phyloP scores from a whole-genome alignment of 2,797 vertebrate genomes.

The Eurystomus glaucurus region DNA sequence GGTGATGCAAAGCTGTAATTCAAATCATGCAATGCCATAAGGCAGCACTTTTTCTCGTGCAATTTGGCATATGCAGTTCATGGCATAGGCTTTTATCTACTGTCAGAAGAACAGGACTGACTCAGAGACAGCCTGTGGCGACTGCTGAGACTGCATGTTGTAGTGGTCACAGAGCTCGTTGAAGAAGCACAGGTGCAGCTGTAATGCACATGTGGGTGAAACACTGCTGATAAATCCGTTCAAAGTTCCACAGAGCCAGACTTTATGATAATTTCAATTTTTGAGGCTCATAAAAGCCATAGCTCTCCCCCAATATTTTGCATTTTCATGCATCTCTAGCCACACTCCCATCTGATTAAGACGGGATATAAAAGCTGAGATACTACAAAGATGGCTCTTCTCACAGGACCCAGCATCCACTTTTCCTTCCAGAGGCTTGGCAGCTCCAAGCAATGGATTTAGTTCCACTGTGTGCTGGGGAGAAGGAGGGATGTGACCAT shows the following conservation, averaged over 20 bases:
- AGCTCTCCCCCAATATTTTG: background rate
- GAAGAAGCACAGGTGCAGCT: background rate
- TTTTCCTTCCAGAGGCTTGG: background rate
- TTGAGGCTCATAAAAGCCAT: background rate
- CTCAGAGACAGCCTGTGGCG: rapidly evolving
- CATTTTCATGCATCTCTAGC: background rate
- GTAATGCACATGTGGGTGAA: background rate
- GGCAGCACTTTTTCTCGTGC: background rate
- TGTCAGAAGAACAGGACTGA: background rate
- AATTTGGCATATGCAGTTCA: background rate
- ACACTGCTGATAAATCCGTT: background rate
- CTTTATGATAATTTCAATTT: background rate
- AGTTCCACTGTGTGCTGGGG: background rate
- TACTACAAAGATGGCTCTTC: background rate
- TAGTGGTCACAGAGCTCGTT: background rate
- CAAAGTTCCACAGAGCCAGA: background rate
- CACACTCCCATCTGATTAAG: background rate
- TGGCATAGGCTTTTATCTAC: background rate
- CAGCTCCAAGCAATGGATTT: background rate
- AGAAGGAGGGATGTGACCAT: background rate
- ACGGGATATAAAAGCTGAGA: background rate
- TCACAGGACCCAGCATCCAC: background rate
- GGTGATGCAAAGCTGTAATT: background rate
- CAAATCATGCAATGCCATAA: background rate
- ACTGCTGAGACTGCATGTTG: too few species aligned